phyloP scores from a whole-genome alignment of 2,888 invertebrate species.

The Ariolimax columbianus region DNA sequence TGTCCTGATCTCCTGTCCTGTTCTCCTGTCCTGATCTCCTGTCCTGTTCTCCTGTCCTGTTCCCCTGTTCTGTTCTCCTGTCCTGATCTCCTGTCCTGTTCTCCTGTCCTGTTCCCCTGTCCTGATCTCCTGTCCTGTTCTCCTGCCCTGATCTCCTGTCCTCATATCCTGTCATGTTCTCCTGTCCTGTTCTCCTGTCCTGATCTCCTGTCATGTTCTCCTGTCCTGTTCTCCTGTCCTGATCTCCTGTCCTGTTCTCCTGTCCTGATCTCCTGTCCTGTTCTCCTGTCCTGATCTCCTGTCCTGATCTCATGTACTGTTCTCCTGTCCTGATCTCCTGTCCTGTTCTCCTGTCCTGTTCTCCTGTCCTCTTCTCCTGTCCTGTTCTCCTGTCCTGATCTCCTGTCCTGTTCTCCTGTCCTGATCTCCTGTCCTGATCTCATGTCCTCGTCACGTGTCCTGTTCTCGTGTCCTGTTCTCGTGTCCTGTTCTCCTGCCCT shows the following conservation, averaged over 20 bases:
- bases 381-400: background rate
- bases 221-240: background rate
- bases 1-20: no score
- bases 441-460: background rate
- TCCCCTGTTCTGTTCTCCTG: no score
- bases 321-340: background rate
- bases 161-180: background rate
- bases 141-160: no score
- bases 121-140: no score
- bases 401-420: background rate
- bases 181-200: background rate
- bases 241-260: background rate
- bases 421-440: background rate
- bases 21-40: no score
- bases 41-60: no score
- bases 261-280: background rate
- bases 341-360: background rate
- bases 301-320: background rate
- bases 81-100: no score
- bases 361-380: background rate
- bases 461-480: background rate
- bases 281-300: background rate
- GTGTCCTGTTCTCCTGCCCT: background rate
- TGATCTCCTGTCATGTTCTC: background rate
- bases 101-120: no score